Percentiles rank a stretch among this genome's conserved stretches.
phyloP scores from a whole-genome alignment of 2,888 invertebrate genomes.

The Apodemia duryi region DNA sequence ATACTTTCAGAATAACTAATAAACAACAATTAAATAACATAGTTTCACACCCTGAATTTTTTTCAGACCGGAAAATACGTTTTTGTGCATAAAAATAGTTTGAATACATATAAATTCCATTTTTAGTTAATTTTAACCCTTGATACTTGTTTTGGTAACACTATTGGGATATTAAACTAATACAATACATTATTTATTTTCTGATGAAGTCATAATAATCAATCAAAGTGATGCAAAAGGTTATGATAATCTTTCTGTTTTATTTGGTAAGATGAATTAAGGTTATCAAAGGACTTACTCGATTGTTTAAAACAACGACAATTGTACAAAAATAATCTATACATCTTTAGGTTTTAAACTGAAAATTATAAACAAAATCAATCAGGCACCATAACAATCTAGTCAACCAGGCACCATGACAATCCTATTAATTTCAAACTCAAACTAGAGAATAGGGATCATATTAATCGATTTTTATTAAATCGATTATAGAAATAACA shows the following conservation, averaged over 20 bases:
- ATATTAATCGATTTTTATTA: too few relatives aligned
- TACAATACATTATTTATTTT: slow-evolving; percentile 22
- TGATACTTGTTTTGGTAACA: neutral
- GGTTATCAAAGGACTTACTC: slow-evolving; percentile 48
- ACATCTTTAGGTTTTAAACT: slow-evolving; percentile 50
- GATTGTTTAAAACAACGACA: slow-evolving; percentile 64
- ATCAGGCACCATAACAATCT: slow-evolving; percentile 68
- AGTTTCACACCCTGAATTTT: neutral
- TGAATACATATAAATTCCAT: neutral
- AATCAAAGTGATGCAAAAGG: slow-evolving; percentile 45
- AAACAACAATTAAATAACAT: neutral
- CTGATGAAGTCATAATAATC: slow-evolving; percentile 44
- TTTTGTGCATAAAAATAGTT: neutral
- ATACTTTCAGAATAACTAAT: neutral
- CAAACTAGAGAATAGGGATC: too few relatives aligned
- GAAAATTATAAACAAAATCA: slow-evolving; percentile 71
- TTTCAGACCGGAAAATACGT: neutral
- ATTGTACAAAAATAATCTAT: slow-evolving; percentile 60
- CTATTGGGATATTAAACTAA: slow-evolving; percentile 11
- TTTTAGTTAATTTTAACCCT: neutral
- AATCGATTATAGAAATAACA: too few relatives aligned
- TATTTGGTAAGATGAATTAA: neutral
- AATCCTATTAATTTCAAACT: slow-evolving; percentile 32
- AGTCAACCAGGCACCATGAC: slow-evolving; percentile 60
- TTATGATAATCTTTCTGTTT: slow-evolving; percentile 39